These are phyloP conservation scores for Chlorospingus flavigularis DNA, from an alignment of 2,797 vertebrate genomes.

Conservation along the genomic window DNA sequence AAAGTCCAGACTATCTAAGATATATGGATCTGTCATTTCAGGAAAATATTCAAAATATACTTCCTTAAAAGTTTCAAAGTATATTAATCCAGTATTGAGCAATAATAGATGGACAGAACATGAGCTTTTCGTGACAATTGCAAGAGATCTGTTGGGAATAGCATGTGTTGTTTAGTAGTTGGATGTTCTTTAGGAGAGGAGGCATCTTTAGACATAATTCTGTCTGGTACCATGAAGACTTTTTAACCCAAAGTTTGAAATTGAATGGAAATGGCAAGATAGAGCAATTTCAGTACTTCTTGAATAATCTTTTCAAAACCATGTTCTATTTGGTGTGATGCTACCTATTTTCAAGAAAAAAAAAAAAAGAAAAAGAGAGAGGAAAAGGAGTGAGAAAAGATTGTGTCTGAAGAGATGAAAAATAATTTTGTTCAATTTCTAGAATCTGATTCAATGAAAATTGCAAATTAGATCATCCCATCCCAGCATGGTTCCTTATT, in stretches of 20 bases:
- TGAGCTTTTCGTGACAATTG: neutral
- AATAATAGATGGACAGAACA: neutral
- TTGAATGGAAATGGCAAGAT: constrained; percentile 41
- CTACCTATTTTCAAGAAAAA: neutral
- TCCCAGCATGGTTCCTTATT: neutral
- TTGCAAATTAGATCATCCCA: neutral
- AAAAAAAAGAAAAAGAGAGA: neutral
- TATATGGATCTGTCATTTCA: neutral
- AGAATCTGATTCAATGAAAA: neutral
- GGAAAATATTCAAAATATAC: constrained; percentile 8
- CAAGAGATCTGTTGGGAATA: neutral
- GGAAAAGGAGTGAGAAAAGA: neutral
- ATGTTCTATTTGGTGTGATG: neutral
- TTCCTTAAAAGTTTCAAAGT: neutral
- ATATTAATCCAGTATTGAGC: constrained; percentile 1
- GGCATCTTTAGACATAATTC: constrained; percentile 25
- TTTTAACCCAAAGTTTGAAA: constrained; percentile 45
- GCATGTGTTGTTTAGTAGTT: neutral
- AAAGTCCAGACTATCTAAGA: neutral
- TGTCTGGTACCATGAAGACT: neutral
- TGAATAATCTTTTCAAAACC: constrained; percentile 29
- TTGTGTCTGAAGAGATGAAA: neutral
- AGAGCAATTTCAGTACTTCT: constrained; percentile 41
- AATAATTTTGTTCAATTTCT: constrained; percentile 13
- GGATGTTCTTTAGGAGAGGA: neutral